Percentiles rank a stretch among this genome's conserved stretches.
These are phyloP conservation scores for Hyperoodon ampullatus DNA, from an alignment of 2,113 vertebrate species.

Conservation along the genomic window DNA sequence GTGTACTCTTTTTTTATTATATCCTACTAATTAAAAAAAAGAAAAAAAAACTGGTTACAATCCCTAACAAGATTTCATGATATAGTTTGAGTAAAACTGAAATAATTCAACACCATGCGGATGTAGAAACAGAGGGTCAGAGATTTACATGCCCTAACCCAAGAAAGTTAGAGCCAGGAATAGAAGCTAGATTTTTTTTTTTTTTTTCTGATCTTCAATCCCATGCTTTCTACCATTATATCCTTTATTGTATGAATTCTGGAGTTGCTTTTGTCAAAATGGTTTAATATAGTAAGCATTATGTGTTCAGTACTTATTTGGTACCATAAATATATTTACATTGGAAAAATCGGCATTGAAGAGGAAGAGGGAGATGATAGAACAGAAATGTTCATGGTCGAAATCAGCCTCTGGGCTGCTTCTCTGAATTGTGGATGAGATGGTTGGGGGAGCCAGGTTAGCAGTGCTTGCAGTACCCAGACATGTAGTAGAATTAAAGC, in stretches of 20 bases:
- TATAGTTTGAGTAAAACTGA: neutral
- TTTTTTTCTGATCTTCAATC: neutral
- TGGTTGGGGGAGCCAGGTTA: neutral
- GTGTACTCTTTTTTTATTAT: neutral
- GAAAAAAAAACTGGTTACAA: neutral
- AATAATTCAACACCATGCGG: neutral
- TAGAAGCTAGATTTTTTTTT: neutral
- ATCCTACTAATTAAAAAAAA: neutral
- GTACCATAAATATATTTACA: neutral
- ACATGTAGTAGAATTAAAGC: neutral
- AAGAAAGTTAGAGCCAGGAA: neutral
- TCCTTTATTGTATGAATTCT: neutral
- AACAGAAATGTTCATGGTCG: neutral
- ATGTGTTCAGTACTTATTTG: neutral
- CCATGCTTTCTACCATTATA: neutral
- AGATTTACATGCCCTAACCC: neutral
- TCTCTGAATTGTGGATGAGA: neutral
- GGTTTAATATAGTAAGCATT: neutral
- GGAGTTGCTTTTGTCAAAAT: neutral
- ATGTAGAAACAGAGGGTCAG: neutral
- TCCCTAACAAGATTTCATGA: neutral
- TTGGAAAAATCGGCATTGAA: neutral
- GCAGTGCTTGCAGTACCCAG: neutral
- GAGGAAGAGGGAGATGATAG: neutral
- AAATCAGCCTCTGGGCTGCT: neutral